Evolutionary conservation across 2,888 invertebrate species (phyloP), one percentile per base, ranked within the genome.

Genomic region (Agrilus biguttatus): DNA sequence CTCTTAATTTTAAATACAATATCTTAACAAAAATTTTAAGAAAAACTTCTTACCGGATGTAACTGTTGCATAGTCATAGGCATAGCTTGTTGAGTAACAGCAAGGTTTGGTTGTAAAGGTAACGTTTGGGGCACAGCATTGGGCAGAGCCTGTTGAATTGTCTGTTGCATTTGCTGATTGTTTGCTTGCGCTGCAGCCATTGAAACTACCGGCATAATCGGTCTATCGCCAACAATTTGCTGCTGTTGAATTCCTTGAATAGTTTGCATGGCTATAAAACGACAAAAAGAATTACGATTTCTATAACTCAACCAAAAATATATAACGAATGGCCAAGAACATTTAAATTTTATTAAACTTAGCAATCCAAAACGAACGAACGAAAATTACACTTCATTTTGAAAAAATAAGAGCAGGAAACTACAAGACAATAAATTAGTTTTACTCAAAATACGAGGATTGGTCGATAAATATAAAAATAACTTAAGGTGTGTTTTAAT

Each of bases 191-290:
- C 59, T 3, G 67, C 62, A 10, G 28, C 8, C 65, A 80, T 78
- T 0, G 80, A 78, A 0, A 80, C 79, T 0, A 80, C 80, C 0
- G 80, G 80, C 70, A 80, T 69, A 1, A 77, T 71, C 1, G 73
- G 73, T 44, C 76, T 70, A 36, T 73, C 72, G 14, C 68, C 66
- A 46, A 65, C 61, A 23, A 65, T 54, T 47, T 62, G 63, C 47
- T 66, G 67, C 46, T 65, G 59, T 46, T 69, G 73, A 63, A 75
- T 68, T 7, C 66, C 63, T 45, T 74, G 73, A 49, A 78, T 63
- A 1, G 77, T 68, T 53, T 65, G 65, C 73, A 80, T 75, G 19
- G 74, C 76, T 70, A 60, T 14, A 51, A 43, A 39, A 37, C 42
- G 33, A 36, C 35, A 43, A 33, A 28, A 28, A 28, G 10, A 10